phyloP scores from a whole-genome alignment of 2,888 invertebrate genomes.

The Magallana nippona region DNA sequence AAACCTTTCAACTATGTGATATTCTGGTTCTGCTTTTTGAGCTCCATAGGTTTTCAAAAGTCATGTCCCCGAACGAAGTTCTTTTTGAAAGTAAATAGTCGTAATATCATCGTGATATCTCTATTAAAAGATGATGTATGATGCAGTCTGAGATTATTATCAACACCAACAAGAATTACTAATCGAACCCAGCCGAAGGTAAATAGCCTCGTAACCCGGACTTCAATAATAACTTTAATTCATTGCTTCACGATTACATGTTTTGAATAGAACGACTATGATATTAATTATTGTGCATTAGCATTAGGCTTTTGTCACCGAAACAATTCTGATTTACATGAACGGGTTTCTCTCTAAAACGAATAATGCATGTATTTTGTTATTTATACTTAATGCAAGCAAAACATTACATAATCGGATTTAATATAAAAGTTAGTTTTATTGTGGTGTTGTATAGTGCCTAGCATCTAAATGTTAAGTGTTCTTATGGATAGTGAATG shows the following conservation, averaged over 20 bases:
- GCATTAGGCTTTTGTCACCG: too few species aligned
- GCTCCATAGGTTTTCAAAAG: too few species aligned
- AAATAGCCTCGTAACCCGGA: background rate
- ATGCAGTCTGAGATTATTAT: background rate
- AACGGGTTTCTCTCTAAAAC: too few species aligned
- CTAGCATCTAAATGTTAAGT: background rate
- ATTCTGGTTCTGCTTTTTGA: too few species aligned
- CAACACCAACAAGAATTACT: background rate
- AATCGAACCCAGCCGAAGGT: conserved; percentile 2
- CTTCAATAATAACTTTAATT: background rate
- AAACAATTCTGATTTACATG: too few species aligned
- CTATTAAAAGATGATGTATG: background rate
- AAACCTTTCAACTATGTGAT: too few species aligned
- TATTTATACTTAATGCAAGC: background rate
- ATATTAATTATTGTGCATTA: too few species aligned
- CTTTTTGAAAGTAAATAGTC: background rate
- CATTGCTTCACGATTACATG: background rate
- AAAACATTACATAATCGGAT: conserved; percentile 3
- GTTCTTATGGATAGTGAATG: background rate
- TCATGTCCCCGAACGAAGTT: too few species aligned
- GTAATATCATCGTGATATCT: background rate
- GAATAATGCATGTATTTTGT: too few species aligned
- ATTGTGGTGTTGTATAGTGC: background rate
- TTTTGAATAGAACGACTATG: too few species aligned
- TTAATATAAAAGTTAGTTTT: background rate